These are phyloP conservation scores for Caerostris extrusa DNA, from an alignment of 1,140 invertebrate genomes.

Conservation along the genomic window DNA sequence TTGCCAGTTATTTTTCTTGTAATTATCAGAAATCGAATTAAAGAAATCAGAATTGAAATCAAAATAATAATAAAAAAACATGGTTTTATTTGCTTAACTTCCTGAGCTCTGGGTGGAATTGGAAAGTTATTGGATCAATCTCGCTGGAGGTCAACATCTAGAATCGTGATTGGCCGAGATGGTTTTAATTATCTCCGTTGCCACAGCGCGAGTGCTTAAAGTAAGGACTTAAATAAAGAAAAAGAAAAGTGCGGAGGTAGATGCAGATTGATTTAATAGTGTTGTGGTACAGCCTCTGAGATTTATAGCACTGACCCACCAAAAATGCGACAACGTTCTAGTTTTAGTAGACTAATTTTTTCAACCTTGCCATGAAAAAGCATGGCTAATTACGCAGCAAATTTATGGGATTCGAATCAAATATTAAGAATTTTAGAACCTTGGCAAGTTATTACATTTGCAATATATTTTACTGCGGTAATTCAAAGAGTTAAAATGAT, in stretches of 20 bases:
- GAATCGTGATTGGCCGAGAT: not conserved
- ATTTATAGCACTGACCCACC: constrained; percentile 16
- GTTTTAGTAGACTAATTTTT: constrained; percentile 21
- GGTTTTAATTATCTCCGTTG: constrained; percentile 39
- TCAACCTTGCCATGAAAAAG: not conserved
- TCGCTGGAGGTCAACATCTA: not conserved
- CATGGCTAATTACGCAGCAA: not conserved
- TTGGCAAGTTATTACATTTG: not conserved
- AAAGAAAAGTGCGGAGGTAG: not conserved
- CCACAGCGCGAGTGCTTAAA: constrained; percentile 9
- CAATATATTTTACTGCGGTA: too few species aligned
- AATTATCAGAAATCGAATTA: constrained; percentile 64
- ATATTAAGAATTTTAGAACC: not conserved
- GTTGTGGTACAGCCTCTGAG: not conserved
- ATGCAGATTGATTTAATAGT: constrained; percentile 37
- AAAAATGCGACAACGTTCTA: not conserved
- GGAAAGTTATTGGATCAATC: constrained; percentile 41
- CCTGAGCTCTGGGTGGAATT: not conserved
- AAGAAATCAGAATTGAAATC: constrained; percentile 5
- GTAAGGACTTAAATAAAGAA: constrained; percentile 41
- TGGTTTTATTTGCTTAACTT: not conserved
- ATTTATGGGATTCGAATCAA: not conserved
- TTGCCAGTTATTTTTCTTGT: constrained; percentile 65
- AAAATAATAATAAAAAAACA: not conserved
- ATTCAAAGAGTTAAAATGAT: too few species aligned